These are phyloP conservation scores for Champsocephalus gunnari DNA, from an alignment of 2,797 vertebrate genomes.

Conservation along the genomic window DNA sequence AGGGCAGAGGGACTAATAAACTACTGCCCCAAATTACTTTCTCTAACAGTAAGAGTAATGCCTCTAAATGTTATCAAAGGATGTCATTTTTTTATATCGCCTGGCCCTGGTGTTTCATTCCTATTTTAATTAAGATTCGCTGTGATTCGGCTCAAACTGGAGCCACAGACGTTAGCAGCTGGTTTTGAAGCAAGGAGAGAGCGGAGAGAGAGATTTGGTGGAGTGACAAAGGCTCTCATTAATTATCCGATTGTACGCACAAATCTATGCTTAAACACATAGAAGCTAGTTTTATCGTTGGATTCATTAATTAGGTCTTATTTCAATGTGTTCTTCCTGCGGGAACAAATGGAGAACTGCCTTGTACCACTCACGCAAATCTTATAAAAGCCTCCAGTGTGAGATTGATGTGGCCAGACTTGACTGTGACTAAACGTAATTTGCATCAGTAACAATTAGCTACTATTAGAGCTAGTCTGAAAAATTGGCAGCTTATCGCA, in stretches of 20 bases:
- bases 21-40: constrained; percentile 75
- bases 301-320: constrained; percentile 26
- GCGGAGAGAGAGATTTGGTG: constrained; percentile 17
- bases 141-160: constrained; percentile 43
- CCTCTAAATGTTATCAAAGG: constrained; percentile 65
- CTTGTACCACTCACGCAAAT: constrained; percentile 6
- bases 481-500: constrained; percentile 14
- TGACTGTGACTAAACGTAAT: constrained; percentile 18
- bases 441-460: neutral
- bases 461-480: neutral
- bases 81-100: constrained; percentile 64
- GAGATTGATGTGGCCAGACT: neutral
- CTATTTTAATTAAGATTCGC: constrained; percentile 67
- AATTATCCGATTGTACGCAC: neutral
- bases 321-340: constrained; percentile 20
- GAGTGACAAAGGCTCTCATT: constrained; percentile 30
- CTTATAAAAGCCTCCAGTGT: constrained; percentile 4
- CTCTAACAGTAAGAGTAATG: constrained; percentile 67
- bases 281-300: constrained; percentile 7
- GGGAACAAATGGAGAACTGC: constrained; percentile 8
- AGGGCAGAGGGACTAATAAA: constrained; percentile 80
- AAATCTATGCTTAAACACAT: constrained; percentile 16
- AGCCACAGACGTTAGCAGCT: constrained; percentile 43
- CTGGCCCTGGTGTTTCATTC: constrained; percentile 50
- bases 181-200: constrained; percentile 34